Evolutionary conservation across 2,113 vertebrate genomes (phyloP), one percentile per base, ranked within the genome.

Genomic region (Fregetta grallaria): DNA sequence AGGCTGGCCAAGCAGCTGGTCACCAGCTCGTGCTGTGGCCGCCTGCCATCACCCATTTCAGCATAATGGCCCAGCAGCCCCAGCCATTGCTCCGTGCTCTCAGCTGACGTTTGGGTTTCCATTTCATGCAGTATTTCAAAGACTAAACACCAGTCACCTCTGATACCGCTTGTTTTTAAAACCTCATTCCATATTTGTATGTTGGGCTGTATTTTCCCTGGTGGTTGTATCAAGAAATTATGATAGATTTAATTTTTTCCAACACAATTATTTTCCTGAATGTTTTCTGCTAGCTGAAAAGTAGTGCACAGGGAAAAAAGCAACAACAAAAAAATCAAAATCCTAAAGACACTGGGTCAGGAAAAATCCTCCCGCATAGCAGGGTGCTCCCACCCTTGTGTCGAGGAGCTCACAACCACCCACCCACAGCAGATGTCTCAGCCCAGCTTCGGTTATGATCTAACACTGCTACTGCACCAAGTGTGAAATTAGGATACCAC

Each of bases 1-100:
- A 63, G 45, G 40, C 18, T 47, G 61, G 49, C 29, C 2, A 6
- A 85, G 50, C 68, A 55, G 52, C 36, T 0, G 0, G 27, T n/a
- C 58, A 47, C 20, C 63, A 59, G 26, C 40, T 15, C 1, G 0
- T 40, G 32, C 71, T 53, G 45, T 0, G 0, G 34, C 71, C 5
- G 2, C 56, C 52, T 50, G 66, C 88, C 38, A 52, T 86, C 55
- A 23, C n/a, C 19, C 55, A 8, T 72, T 62, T 61, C 72, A 88
- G 56, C 38, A 55, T 10, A 68, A 73, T 1, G 27, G 49, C 42
- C 49, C 36, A 25, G 67, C 40, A 84, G 56, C 38, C 47, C 34
- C 65, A 55, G 49, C 34, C 58, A 68, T 72, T 15, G 2, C 22
- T 80, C 52, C 2, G 1, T 10, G 20, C 40, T 77, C 59, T 58